Base-by-base conservation (phyloP, 1,140 invertebrate species). In the Apolygus lucorum region DNA sequence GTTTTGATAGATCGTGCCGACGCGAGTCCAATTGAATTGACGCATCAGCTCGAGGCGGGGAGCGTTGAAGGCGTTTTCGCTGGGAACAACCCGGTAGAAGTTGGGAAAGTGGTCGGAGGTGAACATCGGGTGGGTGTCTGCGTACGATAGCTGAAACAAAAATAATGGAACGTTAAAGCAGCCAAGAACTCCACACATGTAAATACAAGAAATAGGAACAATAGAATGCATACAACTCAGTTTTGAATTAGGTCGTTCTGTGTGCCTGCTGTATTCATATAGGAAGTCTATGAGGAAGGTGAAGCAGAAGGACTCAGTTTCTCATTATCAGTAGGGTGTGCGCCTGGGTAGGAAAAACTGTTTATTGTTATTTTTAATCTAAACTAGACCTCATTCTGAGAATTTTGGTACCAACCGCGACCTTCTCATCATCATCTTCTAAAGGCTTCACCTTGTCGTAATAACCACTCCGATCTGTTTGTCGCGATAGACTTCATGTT, bases 71-170 rank as follows among this genome's bases (percentile, higher is more conserved):
- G 96, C 95, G 76, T 93, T 95, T 79, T 96, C 94, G 29, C 92
- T 95, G 2, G 95, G 95, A 26, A 96, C 95, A 70, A 97, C 91
- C 22, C 95, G 88, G 81, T 95, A 98, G 82, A 97, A 97, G 80
- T 97, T 98, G 1, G 93, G 95, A 79, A 95, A 98, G 70, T 89
- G 92, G 71, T 92, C 87, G 76, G 89, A 91, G 0, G 93, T 95
- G 81, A 98, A 97, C 90, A 97, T 96, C 0, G 96, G 96, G 82
- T 99, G 95, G 17, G 95, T 99, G 79, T 99, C 96, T 1, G 95
- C 96, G 79, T 98, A 99, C 1, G 95, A 97, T 25, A 99, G 81
- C 90, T 98, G 84, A 8, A 83, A 84, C 72, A 78, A 42, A 75
- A 75, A 64, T 13, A 27, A 28, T 26, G 28, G 24, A 64, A 64